These are phyloP conservation scores for Poeciliopsis infans DNA, from an alignment of 2,797 vertebrate species.

Conservation along the genomic window DNA sequence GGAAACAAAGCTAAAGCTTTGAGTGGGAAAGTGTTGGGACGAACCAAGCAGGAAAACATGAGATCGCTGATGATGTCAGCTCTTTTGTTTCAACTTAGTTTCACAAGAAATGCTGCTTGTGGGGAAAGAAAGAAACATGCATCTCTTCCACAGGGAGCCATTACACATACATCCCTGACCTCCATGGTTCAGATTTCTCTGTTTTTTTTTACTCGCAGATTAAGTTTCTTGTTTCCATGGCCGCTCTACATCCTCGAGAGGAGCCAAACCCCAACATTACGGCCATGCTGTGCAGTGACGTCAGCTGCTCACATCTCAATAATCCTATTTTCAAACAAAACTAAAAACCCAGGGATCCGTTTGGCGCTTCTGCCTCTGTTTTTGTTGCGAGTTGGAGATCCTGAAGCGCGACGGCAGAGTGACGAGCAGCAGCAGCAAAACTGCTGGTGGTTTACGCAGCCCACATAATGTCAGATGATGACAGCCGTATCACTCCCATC, in stretches of 20 bases:
- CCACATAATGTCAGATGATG: slow-evolving; percentile 58
- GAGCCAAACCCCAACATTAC: slow-evolving; percentile 67
- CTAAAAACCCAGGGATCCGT: slow-evolving; percentile 19
- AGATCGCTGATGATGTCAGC: slow-evolving; percentile 72
- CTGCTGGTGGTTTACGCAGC: slow-evolving; percentile 58
- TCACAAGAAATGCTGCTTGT: slow-evolving; percentile 60
- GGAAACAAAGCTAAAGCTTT: slow-evolving; percentile 32
- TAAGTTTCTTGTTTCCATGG: slow-evolving; percentile 71
- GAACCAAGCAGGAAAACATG: slow-evolving; percentile 60
- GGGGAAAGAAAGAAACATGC: slow-evolving; percentile 21
- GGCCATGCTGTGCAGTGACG: slow-evolving; percentile 56
- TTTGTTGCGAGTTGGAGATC: slow-evolving; percentile 29
- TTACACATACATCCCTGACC: slow-evolving; percentile 43
- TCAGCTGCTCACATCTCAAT: slow-evolving; percentile 44
- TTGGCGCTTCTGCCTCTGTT: slow-evolving; percentile 21
- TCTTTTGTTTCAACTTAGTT: slow-evolving; percentile 55
- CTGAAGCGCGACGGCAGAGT: slow-evolving; percentile 19
- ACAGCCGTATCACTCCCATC: slow-evolving; percentile 68
- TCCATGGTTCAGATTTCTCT: slow-evolving; percentile 20
- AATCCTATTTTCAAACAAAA: slow-evolving; percentile 44
- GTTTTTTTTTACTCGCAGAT: slow-evolving; percentile 50
- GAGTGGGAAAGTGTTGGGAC: slow-evolving; percentile 57
- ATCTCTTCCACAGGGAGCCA: slow-evolving; percentile 43
- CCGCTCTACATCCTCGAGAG: slow-evolving; percentile 44
- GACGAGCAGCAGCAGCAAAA: slow-evolving; percentile 43